A percentile compares a stretch with the other conserved stretches of the same genome.
These are phyloP conservation scores for Fragariocoptes setiger DNA, from an alignment of 1,140 invertebrate genomes.

Conservation along the genomic window DNA sequence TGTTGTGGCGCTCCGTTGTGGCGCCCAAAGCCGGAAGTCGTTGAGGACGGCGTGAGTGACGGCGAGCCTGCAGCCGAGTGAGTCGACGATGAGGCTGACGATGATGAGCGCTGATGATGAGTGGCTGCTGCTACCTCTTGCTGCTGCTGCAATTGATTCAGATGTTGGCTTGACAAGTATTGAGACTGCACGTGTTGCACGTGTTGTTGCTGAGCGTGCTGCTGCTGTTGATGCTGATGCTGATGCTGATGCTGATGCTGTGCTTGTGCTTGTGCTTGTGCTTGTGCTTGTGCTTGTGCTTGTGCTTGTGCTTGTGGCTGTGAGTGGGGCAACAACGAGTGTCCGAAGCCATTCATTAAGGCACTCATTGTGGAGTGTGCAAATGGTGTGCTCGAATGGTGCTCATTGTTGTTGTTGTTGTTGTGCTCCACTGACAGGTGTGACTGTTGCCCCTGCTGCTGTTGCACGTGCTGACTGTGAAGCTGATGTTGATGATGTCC, in stretches of 20 bases:
- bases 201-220: background rate
- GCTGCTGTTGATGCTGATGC: background rate
- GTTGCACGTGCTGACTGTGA: background rate
- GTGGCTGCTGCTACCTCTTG: background rate
- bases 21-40: background rate
- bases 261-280: too few species aligned
- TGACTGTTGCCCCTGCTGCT: background rate
- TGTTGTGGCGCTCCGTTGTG: background rate
- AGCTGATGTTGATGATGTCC: background rate
- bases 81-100: background rate
- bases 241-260: background rate
- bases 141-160: background rate
- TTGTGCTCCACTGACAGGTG: too few species aligned
- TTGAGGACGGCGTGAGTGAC: background rate
- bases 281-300: too few species aligned
- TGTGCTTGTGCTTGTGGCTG: too few species aligned
- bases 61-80: background rate
- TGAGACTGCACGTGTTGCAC: background rate
- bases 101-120: background rate
- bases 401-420: too few species aligned
- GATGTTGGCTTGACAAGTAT: background rate
- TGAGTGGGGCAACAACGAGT: too few species aligned
- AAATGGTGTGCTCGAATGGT: too few species aligned
- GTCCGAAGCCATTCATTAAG: too few species aligned
- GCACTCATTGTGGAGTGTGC: too few species aligned